Conservation (phyloP, 30 jellyfish, hydroid and myxozoan genomes). For the Pseudorhiza aurosa region DNA sequence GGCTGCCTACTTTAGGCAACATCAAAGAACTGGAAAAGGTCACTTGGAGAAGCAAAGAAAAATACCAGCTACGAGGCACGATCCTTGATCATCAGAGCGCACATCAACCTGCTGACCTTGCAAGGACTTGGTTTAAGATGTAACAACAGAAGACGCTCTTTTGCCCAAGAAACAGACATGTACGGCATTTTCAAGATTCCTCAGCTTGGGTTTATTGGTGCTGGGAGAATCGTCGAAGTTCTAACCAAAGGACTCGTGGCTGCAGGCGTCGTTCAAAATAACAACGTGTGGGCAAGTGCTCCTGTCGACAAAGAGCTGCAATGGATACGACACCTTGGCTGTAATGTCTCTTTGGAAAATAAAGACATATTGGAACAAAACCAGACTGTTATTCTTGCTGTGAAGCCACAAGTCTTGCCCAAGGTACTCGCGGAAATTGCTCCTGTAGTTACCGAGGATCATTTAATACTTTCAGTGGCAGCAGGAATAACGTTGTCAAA, state of each 20-base stretch:
- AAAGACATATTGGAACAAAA: constrained; percentile 37
- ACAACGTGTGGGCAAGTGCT: constrained; percentile 82
- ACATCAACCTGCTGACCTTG: constrained; percentile 11
- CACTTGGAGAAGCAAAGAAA: too few relatives aligned
- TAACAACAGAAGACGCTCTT: neutral
- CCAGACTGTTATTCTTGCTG: constrained; percentile 64
- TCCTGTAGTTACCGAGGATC: constrained; percentile 68
- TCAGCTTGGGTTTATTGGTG: constrained; percentile 70
- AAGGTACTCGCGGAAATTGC: constrained; percentile 52
- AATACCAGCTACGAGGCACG: too few relatives aligned
- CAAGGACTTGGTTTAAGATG: neutral
- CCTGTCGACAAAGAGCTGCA: constrained; percentile 73
- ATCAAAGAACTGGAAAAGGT: too few relatives aligned
- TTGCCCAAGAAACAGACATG: constrained; percentile 1
- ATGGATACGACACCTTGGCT: constrained; percentile 82
- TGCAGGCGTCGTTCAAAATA: constrained; percentile 71
- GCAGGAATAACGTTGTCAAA: constrained; percentile 72
- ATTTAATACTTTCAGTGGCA: constrained; percentile 72
- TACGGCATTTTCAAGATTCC: constrained; percentile 57
- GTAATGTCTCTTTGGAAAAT: constrained; percentile 66
- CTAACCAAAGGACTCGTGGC: constrained; percentile 79
- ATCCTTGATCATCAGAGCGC: constrained; percentile 1
- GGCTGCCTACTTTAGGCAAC: too few relatives aligned
- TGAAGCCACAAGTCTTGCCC: constrained; percentile 77
- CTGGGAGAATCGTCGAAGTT: constrained; percentile 83